Evolutionary conservation across 2,113 vertebrate genomes (phyloP), one percentile per base, ranked within the genome.

Genomic region (Cochlearius cochlearius): DNA sequence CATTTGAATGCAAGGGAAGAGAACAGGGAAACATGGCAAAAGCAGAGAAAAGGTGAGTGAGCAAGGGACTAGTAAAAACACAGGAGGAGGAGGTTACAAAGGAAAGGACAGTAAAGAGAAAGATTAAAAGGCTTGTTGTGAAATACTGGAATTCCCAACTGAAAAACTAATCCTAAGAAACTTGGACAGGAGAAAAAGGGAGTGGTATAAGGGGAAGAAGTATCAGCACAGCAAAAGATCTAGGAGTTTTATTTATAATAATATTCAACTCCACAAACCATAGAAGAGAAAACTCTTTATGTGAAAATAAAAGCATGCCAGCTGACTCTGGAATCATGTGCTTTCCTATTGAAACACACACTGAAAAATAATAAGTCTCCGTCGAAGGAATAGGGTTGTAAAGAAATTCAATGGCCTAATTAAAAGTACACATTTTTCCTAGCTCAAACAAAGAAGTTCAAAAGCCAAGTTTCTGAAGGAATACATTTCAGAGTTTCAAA

Each of bases 111-210:
- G 15, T 20, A 59, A 87, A 84, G 23, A 72, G 47, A 76, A 71
- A 62, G 41, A 91, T 67, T 43, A 88, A 47, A 76, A 59, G 21
- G 41, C 25, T 49, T 67, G 14, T 32, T 23, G 30, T 38, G 59
- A 91, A 59, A 63, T 73, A 34, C 23, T 77, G 49, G 18, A 56
- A 73, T 67, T 84, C 43, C 29, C 29, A 52, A 18, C 2, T n/a
- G 69, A 96, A 97, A 97, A 94, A 94, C 78, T 52, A 43, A 81
- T 93, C 91, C 50, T 79, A 96, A 96, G 90, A 96, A 96, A 96
- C 66, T 79, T n/a, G 83, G 90, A 92, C 18, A 79, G 79, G 67
- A 91, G 16, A 62, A 78, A 72, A 62, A 41, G 5, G 32, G 23
- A 63, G 29, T 21, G 23, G 38, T 64, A 63, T 25, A 90, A 53